Evolutionary conservation across 2,113 vertebrate genomes (phyloP).

Genomic region (Clarias batrachus): DNA sequence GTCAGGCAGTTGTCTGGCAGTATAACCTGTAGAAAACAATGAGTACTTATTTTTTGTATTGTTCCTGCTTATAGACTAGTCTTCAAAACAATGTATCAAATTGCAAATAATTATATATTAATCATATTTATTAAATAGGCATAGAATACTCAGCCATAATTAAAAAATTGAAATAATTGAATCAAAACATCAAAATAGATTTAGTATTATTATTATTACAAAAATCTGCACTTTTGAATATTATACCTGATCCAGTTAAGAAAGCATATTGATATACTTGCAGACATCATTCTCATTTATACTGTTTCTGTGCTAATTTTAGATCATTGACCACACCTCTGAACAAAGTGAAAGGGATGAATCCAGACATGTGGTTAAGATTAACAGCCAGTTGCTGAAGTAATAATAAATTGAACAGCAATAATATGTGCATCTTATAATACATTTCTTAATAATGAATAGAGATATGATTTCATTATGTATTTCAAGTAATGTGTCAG

Average conservation of each 20-base stretch:
- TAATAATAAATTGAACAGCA: neutral
- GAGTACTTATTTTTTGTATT: neutral
- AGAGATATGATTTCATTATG: neutral
- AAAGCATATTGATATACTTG: neutral
- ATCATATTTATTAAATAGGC: neutral
- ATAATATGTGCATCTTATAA: neutral
- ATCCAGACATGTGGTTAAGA: neutral
- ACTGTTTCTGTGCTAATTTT: neutral
- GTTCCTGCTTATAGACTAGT: neutral
- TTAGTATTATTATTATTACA: neutral
- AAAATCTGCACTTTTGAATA: neutral
- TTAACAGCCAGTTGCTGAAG: neutral
- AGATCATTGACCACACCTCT: neutral
- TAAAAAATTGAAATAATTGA: neutral
- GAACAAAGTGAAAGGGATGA: neutral
- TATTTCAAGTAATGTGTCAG: neutral
- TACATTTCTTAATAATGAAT: neutral
- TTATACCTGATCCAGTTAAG: neutral
- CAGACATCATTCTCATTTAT: neutral
- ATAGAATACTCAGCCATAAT: neutral
- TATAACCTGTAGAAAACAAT: constrained; percentile 16
- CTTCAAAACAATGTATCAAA: neutral
- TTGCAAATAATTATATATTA: neutral
- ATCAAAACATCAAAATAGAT: neutral
- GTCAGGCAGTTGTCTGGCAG: neutral